These are phyloP conservation scores for Drosophila leonis DNA, from an alignment of 2,888 invertebrate genomes.

Conservation along the genomic window DNA sequence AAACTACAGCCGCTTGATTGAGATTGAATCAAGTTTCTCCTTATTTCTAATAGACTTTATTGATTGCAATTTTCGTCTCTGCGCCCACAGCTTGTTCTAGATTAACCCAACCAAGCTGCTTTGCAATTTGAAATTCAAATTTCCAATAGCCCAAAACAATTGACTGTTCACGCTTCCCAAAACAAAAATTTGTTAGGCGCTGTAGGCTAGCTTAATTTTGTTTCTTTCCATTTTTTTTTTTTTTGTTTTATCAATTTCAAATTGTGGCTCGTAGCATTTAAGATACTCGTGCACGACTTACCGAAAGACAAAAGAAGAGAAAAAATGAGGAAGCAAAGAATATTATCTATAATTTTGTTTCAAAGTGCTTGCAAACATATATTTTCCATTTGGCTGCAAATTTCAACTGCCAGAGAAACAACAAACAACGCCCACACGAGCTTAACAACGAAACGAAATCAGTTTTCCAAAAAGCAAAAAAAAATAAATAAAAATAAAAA, in stretches of 20 bases:
- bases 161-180: slow-evolving; percentile 15
- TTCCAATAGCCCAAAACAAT: slow-evolving; percentile 13
- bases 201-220: not conserved
- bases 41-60: not conserved
- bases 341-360: slow-evolving; percentile 25
- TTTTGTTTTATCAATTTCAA: slow-evolving; percentile 13
- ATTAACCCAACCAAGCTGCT: slow-evolving; percentile 1
- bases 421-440: slow-evolving; percentile 44
- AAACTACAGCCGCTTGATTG: not conserved
- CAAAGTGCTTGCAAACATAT: slow-evolving; percentile 35
- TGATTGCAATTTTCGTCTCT: not conserved
- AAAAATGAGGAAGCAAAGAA: not conserved
- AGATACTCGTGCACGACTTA: slow-evolving; percentile 17
- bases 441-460: slow-evolving; percentile 54
- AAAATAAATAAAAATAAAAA: slow-evolving; percentile 19
- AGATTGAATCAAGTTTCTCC: slow-evolving; percentile 6
- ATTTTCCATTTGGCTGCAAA: slow-evolving; percentile 54
- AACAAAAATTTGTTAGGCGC: slow-evolving; percentile 5
- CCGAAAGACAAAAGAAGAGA: not conserved
- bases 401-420: slow-evolving; percentile 18
- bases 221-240: not conserved
- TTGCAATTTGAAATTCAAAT: slow-evolving; percentile 4
- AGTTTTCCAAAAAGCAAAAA: slow-evolving; percentile 35
- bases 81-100: not conserved
- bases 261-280: slow-evolving; percentile 15